These are phyloP conservation scores for Callocephalon fimbriatum DNA, from an alignment of 2,113 vertebrate genomes.

Conservation along the genomic window DNA sequence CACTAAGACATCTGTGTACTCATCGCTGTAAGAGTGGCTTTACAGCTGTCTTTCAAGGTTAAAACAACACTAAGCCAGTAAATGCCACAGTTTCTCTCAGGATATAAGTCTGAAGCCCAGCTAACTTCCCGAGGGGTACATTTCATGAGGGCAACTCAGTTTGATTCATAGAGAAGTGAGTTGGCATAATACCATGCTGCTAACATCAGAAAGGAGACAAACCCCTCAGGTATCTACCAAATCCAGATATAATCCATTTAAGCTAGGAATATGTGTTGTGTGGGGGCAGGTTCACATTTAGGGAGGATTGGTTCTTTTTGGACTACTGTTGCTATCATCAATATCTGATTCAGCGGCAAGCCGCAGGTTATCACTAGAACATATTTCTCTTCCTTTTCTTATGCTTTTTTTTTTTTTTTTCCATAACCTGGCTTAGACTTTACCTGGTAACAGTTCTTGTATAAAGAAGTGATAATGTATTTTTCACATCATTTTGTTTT, in stretches of 20 bases:
- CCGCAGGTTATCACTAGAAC: not conserved
- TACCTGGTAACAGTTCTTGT: not conserved
- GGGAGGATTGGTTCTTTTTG: not conserved
- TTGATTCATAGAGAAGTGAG: not conserved
- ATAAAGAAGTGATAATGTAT: not conserved
- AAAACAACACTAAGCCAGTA: not conserved
- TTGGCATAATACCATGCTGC: not conserved
- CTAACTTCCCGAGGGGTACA: not conserved
- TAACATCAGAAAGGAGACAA: not conserved
- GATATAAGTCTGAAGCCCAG: not conserved
- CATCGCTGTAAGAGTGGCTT: not conserved
- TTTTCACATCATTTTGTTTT: not conserved
- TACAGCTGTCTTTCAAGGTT: not conserved
- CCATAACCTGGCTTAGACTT: not conserved
- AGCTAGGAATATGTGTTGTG: not conserved
- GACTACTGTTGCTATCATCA: not conserved
- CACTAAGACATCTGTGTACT: not conserved
- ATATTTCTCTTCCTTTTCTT: not conserved
- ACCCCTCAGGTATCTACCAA: not conserved
- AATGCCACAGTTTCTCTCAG: not conserved
- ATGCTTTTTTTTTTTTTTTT: not conserved
- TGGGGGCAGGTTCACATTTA: not conserved
- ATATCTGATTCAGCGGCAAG: not conserved
- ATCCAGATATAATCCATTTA: not conserved
- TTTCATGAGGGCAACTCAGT: not conserved